Base-by-base conservation (phyloP, 2,113 vertebrate genomes). In the Taurulus bubalis region DNA sequence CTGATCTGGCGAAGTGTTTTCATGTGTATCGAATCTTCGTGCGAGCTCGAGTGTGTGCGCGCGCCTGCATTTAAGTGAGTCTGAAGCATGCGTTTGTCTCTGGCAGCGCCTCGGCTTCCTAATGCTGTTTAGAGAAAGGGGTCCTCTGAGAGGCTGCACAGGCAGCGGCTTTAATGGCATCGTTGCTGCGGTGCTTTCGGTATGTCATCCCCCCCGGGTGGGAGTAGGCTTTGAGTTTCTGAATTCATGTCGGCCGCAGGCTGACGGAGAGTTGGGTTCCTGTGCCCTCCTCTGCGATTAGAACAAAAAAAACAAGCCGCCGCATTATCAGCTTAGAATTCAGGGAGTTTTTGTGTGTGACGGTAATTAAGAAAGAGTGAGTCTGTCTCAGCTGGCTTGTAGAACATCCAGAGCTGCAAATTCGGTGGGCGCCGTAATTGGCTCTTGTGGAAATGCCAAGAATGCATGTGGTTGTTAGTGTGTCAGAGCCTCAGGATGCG, bases 381-480 rank as follows among this genome's bases (percentile, higher is more conserved):
- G 69, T 60, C 51, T 15, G 30, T 80, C 77, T 85, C 69, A 55
- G 76, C 69, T 55, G 82, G 67, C 59, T 40, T 74, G 66, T 74
- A 0, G 11, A 89, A 75, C 80, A 79, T 78, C 69, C 83, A 80
- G 75, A 74, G 82, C 80, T 78, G 80, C 87, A n/a, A 64, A 71
- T 84, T 75, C 22, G 1, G 42, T 6, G 53, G 62, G 49, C 67
- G 79, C 69, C 1, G 64, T 88, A 88, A 90, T 90, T 88, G 78
- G 85, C 80, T 80, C 58, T 78, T 69, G 79, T 51, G 45, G 65
- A 79, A 86, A 81, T 87, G 85, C 80, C 78, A 90, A 82, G 88
- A 92, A 91, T 93, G 87, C 66, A 63, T 80, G 81, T 65, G 87
- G 86, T 87, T 60, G 72, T 79, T 63, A 51, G 74, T 55, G 68